Evolutionary conservation across 2,113 vertebrate species (phyloP), one percentile per base, ranked within the genome.

Genomic region (Phylloscopus trochilus): DNA sequence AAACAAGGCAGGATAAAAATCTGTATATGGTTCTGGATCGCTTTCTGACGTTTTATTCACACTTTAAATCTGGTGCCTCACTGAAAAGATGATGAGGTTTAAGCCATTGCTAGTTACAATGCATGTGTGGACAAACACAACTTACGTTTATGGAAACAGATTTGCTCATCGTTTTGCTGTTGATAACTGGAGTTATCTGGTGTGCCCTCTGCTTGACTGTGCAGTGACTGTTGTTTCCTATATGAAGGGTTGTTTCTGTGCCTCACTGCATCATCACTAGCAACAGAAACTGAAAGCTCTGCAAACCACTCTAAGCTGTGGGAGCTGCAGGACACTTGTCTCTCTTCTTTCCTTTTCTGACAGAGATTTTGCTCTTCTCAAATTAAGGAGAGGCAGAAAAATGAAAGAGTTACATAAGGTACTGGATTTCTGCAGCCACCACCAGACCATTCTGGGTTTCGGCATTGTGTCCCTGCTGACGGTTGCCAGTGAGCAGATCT

Each of bases 391-490:
- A 59, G 15, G n/a, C 5, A 59, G 23, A 59, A 37, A 35, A 59
- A 59, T 59, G n/a, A 1, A 37, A 4, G 2, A 1, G 4, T 35
- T 59, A 11, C 58, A 59, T 2, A 37, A 37, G 15, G 7, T 5
- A 59, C 3, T 37, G 23, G n/a, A 59, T 17, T 37, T 37, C 23
- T 35, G 7, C 15, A 17, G 26, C 1, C n/a, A 7, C 6, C n/a
- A 59, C 56, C 14, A 59, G 23, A 35, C 10, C 15, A 9, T 60
- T 19, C 44, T 99, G 16, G 69, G 97, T 13, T 98, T 94, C 14
- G 94, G 98, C 11, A 6, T 79, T 2, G 72, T 98, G 16, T 98
- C 98, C 13, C 82, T 99, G 62, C 27, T 99, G 90, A 98, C 97
- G 0, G 98, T 92, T 7, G 97, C 96, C 10, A 96, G 96, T 0